Conservation (phyloP, 2,888 invertebrate genomes). For the Mycalesis mineus region DNA sequence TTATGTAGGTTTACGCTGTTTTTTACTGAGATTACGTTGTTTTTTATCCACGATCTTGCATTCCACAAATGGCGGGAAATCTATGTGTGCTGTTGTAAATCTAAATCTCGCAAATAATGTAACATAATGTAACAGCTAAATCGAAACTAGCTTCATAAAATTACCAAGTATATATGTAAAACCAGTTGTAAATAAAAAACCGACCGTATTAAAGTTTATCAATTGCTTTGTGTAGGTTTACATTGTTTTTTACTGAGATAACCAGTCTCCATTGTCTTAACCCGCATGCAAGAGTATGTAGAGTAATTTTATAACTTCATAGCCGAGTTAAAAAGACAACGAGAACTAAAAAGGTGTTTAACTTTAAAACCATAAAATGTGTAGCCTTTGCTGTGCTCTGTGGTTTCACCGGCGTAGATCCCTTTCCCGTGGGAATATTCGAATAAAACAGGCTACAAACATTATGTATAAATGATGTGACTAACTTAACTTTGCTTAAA, state of each 20-base stretch:
- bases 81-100: no score
- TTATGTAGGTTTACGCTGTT: constrained; percentile 8
- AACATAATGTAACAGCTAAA: no score
- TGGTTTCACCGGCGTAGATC: no score
- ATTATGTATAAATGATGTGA: no score
- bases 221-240: constrained; percentile 6
- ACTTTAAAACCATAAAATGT: not conserved
- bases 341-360: not conserved
- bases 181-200: not conserved
- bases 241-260: constrained; percentile 11
- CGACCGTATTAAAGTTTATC: not conserved
- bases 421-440: no score
- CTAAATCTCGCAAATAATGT: no score
- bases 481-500: no score
- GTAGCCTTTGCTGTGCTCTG: no score
- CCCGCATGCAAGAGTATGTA: constrained; percentile 11
- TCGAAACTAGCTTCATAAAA: no score
- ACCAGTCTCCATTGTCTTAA: constrained; percentile 16
- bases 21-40: constrained; percentile 12
- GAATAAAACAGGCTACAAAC: no score
- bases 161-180: not conserved
- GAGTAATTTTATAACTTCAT: constrained; percentile 15
- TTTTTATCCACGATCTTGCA: not conserved
- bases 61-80: no score
- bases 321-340: not conserved